Base-by-base conservation (phyloP, 2,888 invertebrate species). In the Rhagonycha fulva region DNA sequence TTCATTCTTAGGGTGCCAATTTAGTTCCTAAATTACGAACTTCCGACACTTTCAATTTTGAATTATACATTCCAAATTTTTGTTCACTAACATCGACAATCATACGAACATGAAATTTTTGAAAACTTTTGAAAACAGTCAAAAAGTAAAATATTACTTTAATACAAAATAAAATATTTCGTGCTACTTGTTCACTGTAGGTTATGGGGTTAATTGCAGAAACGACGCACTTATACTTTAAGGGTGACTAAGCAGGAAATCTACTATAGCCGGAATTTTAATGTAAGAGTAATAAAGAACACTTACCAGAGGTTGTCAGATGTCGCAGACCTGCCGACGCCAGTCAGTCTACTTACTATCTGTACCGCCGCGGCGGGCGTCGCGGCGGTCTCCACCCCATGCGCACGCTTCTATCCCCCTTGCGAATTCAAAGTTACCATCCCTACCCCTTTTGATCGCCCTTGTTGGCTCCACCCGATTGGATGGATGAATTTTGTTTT, bases 381-480 rank as follows among this genome's bases (percentile, higher is more conserved):
- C 92, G 91, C 91, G 91, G 91, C 89, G 89, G 88, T 89, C 89
- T 88, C 89, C 89, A 89, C 89, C 88, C 87, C 88, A 86, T 87
- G 87, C 88, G 88, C 88, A 87, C 86, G 86, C 87, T 90, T 89
- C 63, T 87, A 85, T 88, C 87, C 85, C 87, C 80, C 86, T 83
- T 82, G 80, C 84, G 85, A 85, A 85, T 81, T 82, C 81, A 77
- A 79, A 82, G 14, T 66, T 72, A 67, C 81, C 84, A 84, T 82
- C 84, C 84, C 82, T 82, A 81, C 84, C 85, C 80, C 81, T 80
- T 81, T 82, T 83, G 24, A 87, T 88, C 88, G 87, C 82, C 84
- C 83, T 80, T 76, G 80, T 73, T 80, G 80, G 80, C 81, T 78
- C 78, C 76, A 82, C 82, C 82, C 82, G 80, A 84, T 85, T 84